phyloP scores from a whole-genome alignment of 2,113 vertebrate species.

The Perccottus glenii region DNA sequence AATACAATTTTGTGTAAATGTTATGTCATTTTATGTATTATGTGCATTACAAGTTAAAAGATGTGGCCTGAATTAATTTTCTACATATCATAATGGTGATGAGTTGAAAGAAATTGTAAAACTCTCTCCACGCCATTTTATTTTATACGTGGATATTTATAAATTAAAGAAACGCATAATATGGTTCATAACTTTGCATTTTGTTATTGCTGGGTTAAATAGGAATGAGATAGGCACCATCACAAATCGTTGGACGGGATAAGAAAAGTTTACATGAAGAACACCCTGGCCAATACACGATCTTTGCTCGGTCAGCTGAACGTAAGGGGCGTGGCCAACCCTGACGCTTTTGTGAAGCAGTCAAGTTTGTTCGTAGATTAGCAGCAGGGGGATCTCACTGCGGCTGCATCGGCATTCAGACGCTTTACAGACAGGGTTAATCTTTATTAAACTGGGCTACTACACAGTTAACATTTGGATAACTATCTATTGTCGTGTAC shows the following conservation, averaged over 20 bases:
- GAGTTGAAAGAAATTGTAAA: no score
- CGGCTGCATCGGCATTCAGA: neutral
- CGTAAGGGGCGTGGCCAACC: constrained; percentile 37
- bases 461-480: neutral
- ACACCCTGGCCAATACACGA: constrained; percentile 12
- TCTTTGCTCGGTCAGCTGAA: constrained; percentile 37
- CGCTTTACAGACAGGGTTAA: neutral
- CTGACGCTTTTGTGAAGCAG: neutral
- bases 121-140: no score
- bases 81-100: no score
- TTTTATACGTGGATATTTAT: no score
- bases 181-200: no score
- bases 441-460: neutral
- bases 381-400: neutral
- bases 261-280: neutral
- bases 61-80: no score
- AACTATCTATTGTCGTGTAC: neutral
- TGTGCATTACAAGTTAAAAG: no score
- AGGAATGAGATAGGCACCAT: no score
- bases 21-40: no score
- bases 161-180: no score
- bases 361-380: constrained; percentile 32
- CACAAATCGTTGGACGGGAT: no score
- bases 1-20: neutral
- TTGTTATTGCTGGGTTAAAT: no score